Evolutionary conservation across 2,888 invertebrate genomes (phyloP).

Genomic region (Lithosia quadra): DNA sequence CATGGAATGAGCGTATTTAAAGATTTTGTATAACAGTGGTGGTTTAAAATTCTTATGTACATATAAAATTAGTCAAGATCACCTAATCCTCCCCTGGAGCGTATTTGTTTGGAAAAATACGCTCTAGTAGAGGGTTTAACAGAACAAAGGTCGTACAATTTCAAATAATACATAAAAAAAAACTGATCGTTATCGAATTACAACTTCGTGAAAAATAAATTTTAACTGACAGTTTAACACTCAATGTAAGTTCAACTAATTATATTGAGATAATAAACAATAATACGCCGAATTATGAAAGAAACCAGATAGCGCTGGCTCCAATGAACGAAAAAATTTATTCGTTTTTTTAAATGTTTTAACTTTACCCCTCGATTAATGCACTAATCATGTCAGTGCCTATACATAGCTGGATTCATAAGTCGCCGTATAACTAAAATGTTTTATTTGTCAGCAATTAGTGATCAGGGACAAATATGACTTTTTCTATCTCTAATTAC

Average conservation of each 20-base stretch:
- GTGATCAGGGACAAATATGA: no score
- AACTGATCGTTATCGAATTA: not conserved
- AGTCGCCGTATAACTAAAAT: no score
- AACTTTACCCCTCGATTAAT: not conserved
- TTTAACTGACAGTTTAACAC: not conserved
- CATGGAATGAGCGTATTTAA: not conserved
- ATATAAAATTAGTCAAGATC: no score
- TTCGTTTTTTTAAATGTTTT: not conserved
- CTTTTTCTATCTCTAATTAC: no score
- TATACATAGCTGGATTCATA: no score
- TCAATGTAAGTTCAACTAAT: not conserved
- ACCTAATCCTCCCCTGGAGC: no score
- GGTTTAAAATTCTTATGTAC: no score
- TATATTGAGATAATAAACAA: not conserved
- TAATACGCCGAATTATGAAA: conserved; percentile 15
- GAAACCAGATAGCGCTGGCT: not conserved
- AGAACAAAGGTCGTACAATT: no score
- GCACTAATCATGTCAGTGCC: no score
- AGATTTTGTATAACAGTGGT: not conserved
- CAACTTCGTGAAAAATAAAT: not conserved
- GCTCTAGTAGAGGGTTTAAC: no score
- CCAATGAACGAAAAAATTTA: not conserved
- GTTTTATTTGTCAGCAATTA: no score
- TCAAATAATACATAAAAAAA: not conserved
- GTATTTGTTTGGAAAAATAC: no score